A percentile compares a stretch with the other conserved stretches of the same genome.
These are phyloP conservation scores for Pollachius pollachius DNA, from an alignment of 2,113 vertebrate genomes.

Conservation along the genomic window DNA sequence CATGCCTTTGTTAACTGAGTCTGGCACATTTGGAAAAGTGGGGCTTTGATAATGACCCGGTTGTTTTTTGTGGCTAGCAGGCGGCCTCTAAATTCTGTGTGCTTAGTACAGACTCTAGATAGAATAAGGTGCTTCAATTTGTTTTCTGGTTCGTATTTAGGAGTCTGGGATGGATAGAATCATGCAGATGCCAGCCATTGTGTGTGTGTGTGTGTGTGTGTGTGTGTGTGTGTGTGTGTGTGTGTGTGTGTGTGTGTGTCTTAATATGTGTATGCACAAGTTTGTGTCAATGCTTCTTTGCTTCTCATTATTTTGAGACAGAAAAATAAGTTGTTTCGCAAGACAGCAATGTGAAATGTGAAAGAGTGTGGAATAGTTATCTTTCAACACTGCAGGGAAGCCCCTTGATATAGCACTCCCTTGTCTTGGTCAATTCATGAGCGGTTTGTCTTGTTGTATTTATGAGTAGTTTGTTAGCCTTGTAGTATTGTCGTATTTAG, in stretches of 20 bases:
- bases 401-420: constrained; percentile 11
- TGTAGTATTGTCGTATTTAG: constrained; percentile 8
- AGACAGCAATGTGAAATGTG: constrained; percentile 18
- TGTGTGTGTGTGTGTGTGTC: constrained; percentile 19
- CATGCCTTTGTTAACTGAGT: constrained; percentile 56
- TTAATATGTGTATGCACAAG: neutral
- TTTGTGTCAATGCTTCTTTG: neutral
- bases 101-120: constrained; percentile 25
- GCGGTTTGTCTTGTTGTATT: constrained; percentile 4
- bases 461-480: constrained; percentile 16
- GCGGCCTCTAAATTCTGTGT: constrained; percentile 38
- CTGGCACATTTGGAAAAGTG: constrained; percentile 51
- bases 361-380: neutral
- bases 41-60: constrained; percentile 58
- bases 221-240: constrained; percentile 17
- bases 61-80: constrained; percentile 62
- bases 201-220: constrained; percentile 34
- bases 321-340: constrained; percentile 25
- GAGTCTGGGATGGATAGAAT: constrained; percentile 29
- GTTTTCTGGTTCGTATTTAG: constrained; percentile 47
- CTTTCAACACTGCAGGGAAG: neutral
- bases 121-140: constrained; percentile 33
- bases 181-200: constrained; percentile 32
- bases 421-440: constrained; percentile 11
- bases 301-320: constrained; percentile 9